Evolutionary conservation across 2,888 invertebrate species (phyloP).

Genomic region (Cosmopolites sordidus): DNA sequence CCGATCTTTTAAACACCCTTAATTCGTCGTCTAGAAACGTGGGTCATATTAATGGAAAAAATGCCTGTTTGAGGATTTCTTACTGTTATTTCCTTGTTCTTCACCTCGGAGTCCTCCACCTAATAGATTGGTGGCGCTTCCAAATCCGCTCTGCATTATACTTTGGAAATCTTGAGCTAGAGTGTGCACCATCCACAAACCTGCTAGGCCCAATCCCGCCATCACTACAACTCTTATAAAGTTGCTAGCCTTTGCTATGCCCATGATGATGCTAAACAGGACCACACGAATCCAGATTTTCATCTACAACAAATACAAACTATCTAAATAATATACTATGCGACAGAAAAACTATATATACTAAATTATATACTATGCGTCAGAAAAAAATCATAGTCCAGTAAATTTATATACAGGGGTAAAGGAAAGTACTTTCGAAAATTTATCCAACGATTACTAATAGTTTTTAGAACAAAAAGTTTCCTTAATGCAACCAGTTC

Average conservation of each 20-base stretch:
- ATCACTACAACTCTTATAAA: conserved; percentile 46
- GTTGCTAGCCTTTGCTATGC: conserved; percentile 44
- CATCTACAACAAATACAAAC: conserved; percentile 32
- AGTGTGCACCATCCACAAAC: conserved; percentile 50
- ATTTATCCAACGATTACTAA: too few relatives aligned
- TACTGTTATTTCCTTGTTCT: not conserved
- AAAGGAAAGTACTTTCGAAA: too few relatives aligned
- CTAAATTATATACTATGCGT: not conserved
- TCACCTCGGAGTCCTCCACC: conserved; percentile 5
- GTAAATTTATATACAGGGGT: too few relatives aligned
- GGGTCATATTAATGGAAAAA: too few relatives aligned
- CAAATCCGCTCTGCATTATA: conserved; percentile 33
- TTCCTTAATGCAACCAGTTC: too few relatives aligned
- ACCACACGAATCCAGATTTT: conserved; percentile 31
- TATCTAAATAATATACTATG: not conserved
- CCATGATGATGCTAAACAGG: conserved; percentile 31
- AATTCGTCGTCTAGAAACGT: conserved; percentile 21
- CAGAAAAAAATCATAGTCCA: too few relatives aligned
- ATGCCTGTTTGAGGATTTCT: too few relatives aligned
- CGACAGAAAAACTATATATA: not conserved
- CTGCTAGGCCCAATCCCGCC: conserved; percentile 47
- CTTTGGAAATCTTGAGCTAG: conserved; percentile 48
- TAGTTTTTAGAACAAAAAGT: too few relatives aligned
- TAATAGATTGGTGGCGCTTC: conserved; percentile 12
- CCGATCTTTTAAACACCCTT: conserved; percentile 27